These are phyloP conservation scores for Corapipo altera DNA, from an alignment of 2,113 vertebrate genomes.

Conservation along the genomic window DNA sequence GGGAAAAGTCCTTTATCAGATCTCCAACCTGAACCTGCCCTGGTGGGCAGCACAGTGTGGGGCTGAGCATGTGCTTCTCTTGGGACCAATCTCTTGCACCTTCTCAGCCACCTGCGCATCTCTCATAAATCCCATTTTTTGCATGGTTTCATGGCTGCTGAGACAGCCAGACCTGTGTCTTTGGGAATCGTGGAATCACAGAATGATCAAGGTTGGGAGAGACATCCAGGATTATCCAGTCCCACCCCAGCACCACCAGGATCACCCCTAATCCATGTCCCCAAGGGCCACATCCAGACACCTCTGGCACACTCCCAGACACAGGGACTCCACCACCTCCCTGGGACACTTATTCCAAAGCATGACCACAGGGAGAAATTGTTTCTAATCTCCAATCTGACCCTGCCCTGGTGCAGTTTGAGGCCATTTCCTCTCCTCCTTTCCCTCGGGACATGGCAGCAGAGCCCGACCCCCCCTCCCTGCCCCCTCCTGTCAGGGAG, in stretches of 20 bases:
- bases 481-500: neutral
- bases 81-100: too few relatives aligned
- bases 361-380: neutral
- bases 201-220: too few relatives aligned
- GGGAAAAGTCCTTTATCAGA: too few relatives aligned
- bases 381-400: neutral
- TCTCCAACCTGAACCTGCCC: too few relatives aligned
- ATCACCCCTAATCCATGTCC: neutral
- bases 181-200: too few relatives aligned
- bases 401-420: neutral
- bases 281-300: neutral
- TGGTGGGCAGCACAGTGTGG: too few relatives aligned
- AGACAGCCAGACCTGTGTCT: too few relatives aligned
- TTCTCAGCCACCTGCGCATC: too few relatives aligned
- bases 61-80: too few relatives aligned
- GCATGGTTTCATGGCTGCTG: too few relatives aligned
- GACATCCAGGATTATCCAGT: accelerated
- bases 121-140: too few relatives aligned
- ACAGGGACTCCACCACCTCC: neutral
- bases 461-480: neutral
- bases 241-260: neutral
- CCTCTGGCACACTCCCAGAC: neutral
- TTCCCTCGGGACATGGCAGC: neutral
- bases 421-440: neutral
- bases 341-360: neutral